Percentiles rank a stretch among this genome's conserved stretches.
These are phyloP conservation scores for Ptilonorhynchus violaceus DNA, from an alignment of 2,113 vertebrate genomes.

Conservation along the genomic window DNA sequence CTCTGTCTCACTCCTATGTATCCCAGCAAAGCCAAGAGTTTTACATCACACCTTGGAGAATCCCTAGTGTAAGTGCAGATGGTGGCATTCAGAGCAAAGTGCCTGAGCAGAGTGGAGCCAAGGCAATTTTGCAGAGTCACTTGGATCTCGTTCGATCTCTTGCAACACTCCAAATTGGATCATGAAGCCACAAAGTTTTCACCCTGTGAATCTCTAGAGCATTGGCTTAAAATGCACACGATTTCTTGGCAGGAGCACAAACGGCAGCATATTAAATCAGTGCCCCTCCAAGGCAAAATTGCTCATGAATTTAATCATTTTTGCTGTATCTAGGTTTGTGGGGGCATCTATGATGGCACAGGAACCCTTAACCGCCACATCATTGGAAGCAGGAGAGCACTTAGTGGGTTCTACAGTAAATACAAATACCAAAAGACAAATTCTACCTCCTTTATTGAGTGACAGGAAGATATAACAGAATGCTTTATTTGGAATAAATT, in stretches of 20 bases:
- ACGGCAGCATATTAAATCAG: neutral
- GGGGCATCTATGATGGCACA: neutral
- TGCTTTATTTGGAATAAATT: neutral
- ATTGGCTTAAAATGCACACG: neutral
- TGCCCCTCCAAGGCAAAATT: neutral
- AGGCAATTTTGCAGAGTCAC: neutral
- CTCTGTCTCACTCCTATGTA: fast-evolving
- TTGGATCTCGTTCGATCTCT: neutral
- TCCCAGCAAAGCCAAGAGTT: neutral
- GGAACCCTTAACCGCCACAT: neutral
- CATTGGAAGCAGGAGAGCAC: neutral
- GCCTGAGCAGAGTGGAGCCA: neutral
- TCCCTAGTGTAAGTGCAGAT: neutral
- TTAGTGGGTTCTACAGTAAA: neutral
- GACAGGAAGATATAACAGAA: neutral
- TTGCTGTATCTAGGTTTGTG: neutral
- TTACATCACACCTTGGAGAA: neutral
- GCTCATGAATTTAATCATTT: neutral
- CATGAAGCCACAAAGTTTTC: neutral
- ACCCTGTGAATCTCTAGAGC: neutral
- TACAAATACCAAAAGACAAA: neutral
- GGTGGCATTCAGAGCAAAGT: neutral
- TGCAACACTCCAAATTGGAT: neutral
- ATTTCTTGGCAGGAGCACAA: neutral
- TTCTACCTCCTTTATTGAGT: neutral